phyloP scores from a whole-genome alignment of 2,113 vertebrate genomes.

The Accipiter cooperii region DNA sequence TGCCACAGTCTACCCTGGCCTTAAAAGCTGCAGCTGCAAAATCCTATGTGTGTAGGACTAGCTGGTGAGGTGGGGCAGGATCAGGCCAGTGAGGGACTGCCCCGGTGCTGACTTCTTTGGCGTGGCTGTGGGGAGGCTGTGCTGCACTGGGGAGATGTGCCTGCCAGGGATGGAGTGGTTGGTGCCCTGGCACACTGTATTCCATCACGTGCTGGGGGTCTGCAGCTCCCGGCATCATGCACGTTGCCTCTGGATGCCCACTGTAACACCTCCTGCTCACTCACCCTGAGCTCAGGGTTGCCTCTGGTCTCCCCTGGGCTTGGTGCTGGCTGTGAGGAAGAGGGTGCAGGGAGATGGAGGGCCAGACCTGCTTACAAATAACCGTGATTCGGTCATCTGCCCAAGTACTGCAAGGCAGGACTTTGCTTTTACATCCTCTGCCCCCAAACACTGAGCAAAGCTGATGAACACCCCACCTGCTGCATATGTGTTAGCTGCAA shows the following conservation, averaged over 20 bases:
- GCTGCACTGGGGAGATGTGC: background rate
- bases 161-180: background rate
- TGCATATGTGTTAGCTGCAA: background rate
- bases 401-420: background rate
- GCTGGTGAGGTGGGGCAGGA: background rate
- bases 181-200: rapidly evolving
- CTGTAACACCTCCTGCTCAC: background rate
- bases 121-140: background rate
- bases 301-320: background rate
- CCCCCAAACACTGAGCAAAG: background rate
- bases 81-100: background rate
- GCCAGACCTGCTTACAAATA: background rate
- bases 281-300: background rate
- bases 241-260: background rate
- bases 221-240: background rate
- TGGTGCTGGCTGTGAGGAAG: background rate
- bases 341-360: background rate
- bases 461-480: background rate
- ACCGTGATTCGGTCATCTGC: rapidly evolving
- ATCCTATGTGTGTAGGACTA: background rate
- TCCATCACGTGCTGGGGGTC: rapidly evolving
- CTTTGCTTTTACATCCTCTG: background rate
- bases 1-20: background rate
- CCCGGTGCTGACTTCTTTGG: background rate
- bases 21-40: background rate